Evolutionary conservation across 2,888 invertebrate species (phyloP), one percentile per base, ranked within the genome.

Genomic region (Leistus spinibarbis): DNA sequence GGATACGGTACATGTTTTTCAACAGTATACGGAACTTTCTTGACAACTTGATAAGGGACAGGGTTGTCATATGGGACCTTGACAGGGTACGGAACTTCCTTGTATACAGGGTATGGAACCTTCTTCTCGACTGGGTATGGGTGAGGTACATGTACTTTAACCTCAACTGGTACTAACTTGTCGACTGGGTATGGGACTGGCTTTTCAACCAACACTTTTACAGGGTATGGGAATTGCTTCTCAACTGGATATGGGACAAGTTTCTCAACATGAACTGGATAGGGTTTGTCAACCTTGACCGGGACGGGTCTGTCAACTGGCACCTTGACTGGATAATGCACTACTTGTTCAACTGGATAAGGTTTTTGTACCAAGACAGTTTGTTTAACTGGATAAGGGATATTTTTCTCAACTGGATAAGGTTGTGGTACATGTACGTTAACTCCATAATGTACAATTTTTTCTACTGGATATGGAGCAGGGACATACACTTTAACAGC

Each of bases 401-500:
- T 88, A 78, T 91, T 88, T 82, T 91, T 91, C 80, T 91, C 91
- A 0, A 92, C 91, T 56, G 90, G 90, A 83, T 89, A 90, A 3
- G 93, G 93, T 78, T 90, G 89, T 24, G 91, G 91, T 23, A 91
- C 89, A 74, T 87, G 90, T 0, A 92, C 90, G 82, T 92, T 90
- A 1, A 91, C 90, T 77, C 92, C 91, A 69, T 89, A 88, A 68
- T 90, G 92, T 76, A 94, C 89, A 80, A 92, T 90, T 79, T 89
- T 89, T 80, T 87, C 86, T 7, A 93, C 90, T 65, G 93, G 93
- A 82, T 91, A 91, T 2, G 93, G 92, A 72, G 91, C 90, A 53
- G 93, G 91, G 24, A 94, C 90, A 81, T 92, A 93, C 0, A 93
- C 91, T 65, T 90, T 89, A 3, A 92, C 88, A 9, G 93, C 92